Base-by-base conservation (phyloP, 1,140 invertebrate genomes). In the Camponotus vicinus region DNA sequence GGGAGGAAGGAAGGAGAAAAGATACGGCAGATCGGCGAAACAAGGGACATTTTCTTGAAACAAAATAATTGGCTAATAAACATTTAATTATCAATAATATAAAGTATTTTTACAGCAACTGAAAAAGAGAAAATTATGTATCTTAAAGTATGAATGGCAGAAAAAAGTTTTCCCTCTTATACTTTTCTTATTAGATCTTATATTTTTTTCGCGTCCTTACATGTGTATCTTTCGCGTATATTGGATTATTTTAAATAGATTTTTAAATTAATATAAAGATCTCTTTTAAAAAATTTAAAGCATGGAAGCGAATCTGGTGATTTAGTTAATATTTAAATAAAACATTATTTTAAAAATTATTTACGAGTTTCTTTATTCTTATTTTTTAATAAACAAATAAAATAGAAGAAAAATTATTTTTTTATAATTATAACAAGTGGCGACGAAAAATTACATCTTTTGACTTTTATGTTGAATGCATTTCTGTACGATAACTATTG, bases 41-140 rank as follows among this genome's bases (percentile, higher is more conserved):
- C 32, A 75, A 73, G 40, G 13, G 69, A 66, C 15, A 34, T n/a
- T 7, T 55, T 32, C 21, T 40, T 27, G 21, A 27, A 52, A 73
- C 32, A 83, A 82, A 75, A 61, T 83, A 83, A 83, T 75, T 73
- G 69, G 37, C 73, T 83, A 27, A 27, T 27, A 75, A 83, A 61
- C 40, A n/a, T 8, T n/a, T 42, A 61, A 27, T 75, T 73, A 75
- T 61, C 79, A 27, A 57, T 13, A 5, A 34, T 61, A 61, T 73
- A 11, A 70, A 71, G 18, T 15, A 82, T 34, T 59, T 71, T 57
- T 59, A 27, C 27, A 27, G 27, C n/a, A 40, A 18, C 3, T 1
- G 40, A 18, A 40, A 45, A 32, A 66, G 11, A 45, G 27, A 21
- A 15, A 63, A 76, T 34, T 63, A n/a, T 49, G 9, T 37, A 37